Evolutionary conservation across 2,113 vertebrate genomes (phyloP), one percentile per base, ranked within the genome.

Genomic region (Pygoscelis adeliae): DNA sequence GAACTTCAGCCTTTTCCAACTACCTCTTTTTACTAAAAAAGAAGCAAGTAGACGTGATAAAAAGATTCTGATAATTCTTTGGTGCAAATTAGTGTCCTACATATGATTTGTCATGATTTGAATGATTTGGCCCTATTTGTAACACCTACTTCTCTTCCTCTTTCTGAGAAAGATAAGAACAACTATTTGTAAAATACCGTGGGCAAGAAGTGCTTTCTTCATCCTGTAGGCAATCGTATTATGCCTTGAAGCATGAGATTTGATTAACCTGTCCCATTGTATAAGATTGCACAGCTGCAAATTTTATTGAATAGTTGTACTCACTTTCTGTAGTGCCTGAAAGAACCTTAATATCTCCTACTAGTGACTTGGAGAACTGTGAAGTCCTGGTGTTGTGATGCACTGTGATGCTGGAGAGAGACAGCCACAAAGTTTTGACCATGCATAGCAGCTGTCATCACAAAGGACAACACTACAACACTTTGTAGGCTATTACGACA

Each of bases 191-290:
- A 56, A 49, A 92, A 46, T 23, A n/a, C 46, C 25, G 1, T 34
- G 70, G 53, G 36, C 29, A 46, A 74, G 42, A 87, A 56, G 30
- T 2, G 2, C 49, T 90, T 70, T 88, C 59, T 72, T 93, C 5
- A 10, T 77, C 32, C 46, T 55, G 30, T 34, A 92, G 63, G 42
- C 89, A 94, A 81, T 88, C 21, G 19, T 44, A 29, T 72, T 90
- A 53, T 85, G 27, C 62, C 86, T 73, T 63, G 59, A 96, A 97
- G 86, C 70, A 40, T 58, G 94, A 87, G 65, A 93, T 87, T 70
- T 86, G 80, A 73, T 95, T 94, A 89, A 47, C 76, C 79, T 82
- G 38, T 96, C n/a, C 52, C 21, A 20, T 65, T 94, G 61, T 77
- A 9, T 69, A 62, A 90, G 63, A 86, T 58, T 84, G 38, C 15